Base-by-base conservation (phyloP, 2,113 vertebrate species). In the Cromileptes altivelis region DNA sequence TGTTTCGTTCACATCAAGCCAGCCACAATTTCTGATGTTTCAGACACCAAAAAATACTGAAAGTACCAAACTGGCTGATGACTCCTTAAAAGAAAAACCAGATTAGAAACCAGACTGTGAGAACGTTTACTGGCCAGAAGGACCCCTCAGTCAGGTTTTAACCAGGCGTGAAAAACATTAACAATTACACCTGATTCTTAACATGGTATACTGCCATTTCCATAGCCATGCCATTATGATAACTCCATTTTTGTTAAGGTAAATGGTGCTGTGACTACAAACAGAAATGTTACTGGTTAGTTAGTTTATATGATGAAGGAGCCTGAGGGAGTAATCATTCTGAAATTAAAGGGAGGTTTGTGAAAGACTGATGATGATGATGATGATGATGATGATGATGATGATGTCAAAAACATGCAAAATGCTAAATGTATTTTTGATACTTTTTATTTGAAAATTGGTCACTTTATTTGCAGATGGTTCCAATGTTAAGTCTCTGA, bases 371-470 rank as follows among this genome's bases (percentile, higher is more conserved):
- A 50, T 4, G 27, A 27, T 27, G 27, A 27, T 27, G 27, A 27
- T 27, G 27, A n/a, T 49, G 42, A 61, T 42, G 2, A 50, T 9
- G 7, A 4, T 10, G 10, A 8, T 4, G 42, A n/a, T 49, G 42
- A 61, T 42, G 2, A 50, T 9, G 7, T 55, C 9, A 58, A 53
- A 70, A 2, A 19, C 25, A 42, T 42, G 27, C 18, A 40, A 61
- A 37, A 10, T 78, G 21, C 7, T 33, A 6, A 53, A 49, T 33
- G 5, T 40, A 21, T 27, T 75, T 75, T 52, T 62, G 12, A 30
- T 50, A 21, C 25, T 40, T 67, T 67, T 45, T 49, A 17, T 70
- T 75, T 65, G 25, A 23, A 69, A 79, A 11, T 17, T 62, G 21
- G 33, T 78, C 19, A 13, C 1, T 9, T 45, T 49, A 17, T 71